Conservation (phyloP, 2,113 vertebrate genomes). For the Guaruba guarouba region DNA sequence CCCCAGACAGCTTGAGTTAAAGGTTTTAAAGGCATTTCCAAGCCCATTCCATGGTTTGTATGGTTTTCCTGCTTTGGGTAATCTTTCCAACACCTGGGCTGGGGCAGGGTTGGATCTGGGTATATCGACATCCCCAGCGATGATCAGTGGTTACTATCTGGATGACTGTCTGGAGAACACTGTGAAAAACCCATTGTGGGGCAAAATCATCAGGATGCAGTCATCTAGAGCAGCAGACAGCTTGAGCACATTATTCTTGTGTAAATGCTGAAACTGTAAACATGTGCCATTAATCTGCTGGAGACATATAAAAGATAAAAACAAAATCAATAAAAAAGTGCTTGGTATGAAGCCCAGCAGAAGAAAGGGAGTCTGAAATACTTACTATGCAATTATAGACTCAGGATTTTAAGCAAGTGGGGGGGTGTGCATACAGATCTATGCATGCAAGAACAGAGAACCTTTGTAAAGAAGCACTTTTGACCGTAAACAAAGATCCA, state of each 20-base stretch:
- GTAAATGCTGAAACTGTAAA: not conserved
- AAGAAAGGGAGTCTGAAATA: not conserved
- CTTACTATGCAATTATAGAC: not conserved
- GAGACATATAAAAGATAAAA: not conserved
- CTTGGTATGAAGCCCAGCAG: not conserved
- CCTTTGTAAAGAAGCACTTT: not conserved
- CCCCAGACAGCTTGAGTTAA: not conserved
- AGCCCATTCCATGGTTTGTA: accelerated
- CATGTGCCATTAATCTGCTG: not conserved
- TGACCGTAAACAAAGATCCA: not conserved
- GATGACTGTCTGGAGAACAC: not conserved
- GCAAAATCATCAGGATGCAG: not conserved
- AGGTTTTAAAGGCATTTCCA: not conserved
- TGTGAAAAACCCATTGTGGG: not conserved
- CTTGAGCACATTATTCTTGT: not conserved
- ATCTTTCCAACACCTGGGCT: not conserved
- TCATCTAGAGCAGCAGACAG: not conserved
- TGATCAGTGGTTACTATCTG: not conserved
- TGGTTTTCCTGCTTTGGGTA: not conserved
- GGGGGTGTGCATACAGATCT: not conserved
- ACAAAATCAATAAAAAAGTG: not conserved
- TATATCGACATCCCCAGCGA: not conserved
- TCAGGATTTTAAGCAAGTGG: slow-evolving; percentile 18
- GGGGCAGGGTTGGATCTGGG: not conserved
- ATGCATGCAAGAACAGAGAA: not conserved